phyloP scores from a whole-genome alignment of 2,113 vertebrate genomes.

The Hippocampus barbouri region DNA sequence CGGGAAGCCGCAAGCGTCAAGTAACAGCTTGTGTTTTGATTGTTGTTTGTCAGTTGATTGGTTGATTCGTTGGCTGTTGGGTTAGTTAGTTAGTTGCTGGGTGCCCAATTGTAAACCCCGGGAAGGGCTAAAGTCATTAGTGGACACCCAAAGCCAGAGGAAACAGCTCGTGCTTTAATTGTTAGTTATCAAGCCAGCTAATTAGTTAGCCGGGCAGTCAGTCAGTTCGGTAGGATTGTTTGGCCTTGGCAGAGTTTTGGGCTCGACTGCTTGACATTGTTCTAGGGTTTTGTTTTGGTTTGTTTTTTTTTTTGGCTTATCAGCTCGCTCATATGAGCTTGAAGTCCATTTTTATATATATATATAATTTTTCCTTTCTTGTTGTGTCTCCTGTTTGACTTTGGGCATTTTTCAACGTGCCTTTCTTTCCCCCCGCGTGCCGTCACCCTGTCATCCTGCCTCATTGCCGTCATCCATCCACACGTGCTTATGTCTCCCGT shows the following conservation, averaged over 20 bases:
- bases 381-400: constrained; percentile 30
- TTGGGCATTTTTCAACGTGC: constrained; percentile 28
- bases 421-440: constrained; percentile 38
- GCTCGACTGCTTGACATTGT: not conserved
- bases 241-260: not conserved
- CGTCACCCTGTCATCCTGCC: constrained; percentile 58
- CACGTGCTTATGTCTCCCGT: constrained; percentile 55
- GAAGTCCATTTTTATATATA: not conserved
- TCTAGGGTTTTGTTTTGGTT: not conserved
- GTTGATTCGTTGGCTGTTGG: not conserved
- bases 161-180: not conserved
- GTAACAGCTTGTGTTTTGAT: not conserved
- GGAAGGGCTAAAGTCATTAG: no score
- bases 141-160: no score
- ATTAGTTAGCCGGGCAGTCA: not conserved
- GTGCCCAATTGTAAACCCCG: no score
- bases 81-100: no score
- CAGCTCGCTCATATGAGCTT: constrained; percentile 2
- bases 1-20: not conserved
- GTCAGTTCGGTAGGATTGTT: not conserved
- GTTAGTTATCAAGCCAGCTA: not conserved
- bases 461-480: constrained; percentile 61
- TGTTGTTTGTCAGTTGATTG: not conserved
- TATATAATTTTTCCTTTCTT: not conserved
- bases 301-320: not conserved